Evolutionary conservation across 2,888 invertebrate species (phyloP), one percentile per base, ranked within the genome.

Genomic region (Charanyca ferruginea): DNA sequence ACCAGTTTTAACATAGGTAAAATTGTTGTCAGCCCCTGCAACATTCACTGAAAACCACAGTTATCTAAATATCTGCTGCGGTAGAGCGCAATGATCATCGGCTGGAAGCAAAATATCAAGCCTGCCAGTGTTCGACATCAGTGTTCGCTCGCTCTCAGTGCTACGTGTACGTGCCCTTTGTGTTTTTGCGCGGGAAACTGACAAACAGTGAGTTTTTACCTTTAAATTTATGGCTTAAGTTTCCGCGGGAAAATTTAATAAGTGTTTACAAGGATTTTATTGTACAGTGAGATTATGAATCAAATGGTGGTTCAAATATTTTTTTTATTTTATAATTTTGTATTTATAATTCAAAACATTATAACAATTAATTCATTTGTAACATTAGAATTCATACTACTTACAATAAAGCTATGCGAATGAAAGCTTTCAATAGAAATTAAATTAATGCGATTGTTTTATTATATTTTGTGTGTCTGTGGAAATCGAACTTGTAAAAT

Each of bases 101-200:
- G 49, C 74, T 70, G 75, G 66, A 64, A 88, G 85, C 86, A 91
- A 90, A 91, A 90, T 84, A 80, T 63, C 75, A 57, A 66, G 84
- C 54, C 55, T 32, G 57, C 44, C 71, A 45, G 64, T 44, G 66
- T n/a, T 65, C 67, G 70, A 59, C 62, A 55, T 57, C 90, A 92
- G 91, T 91, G 71, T 67, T 48, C 67, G 66, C 58, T 81, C 66
- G 79, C 57, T 62, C 85, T 86, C 81, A 54, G 83, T 79, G 82
- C 73, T 62, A 80, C 77, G 77, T 80, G 82, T 69, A 84, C 87
- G 86, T 82, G 77, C 68, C 80, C 77, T 66, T 64, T 53, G 73
- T 79, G 74, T 67, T 67, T 61, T 66, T 79, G 59, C 66, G 69
- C 78, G 74, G 81, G 67, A 79, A 59, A 71, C 55, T 77, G 51